These are phyloP conservation scores for Synanthedon andrenaeformis DNA, from an alignment of 2,888 invertebrate species.

Conservation along the genomic window DNA sequence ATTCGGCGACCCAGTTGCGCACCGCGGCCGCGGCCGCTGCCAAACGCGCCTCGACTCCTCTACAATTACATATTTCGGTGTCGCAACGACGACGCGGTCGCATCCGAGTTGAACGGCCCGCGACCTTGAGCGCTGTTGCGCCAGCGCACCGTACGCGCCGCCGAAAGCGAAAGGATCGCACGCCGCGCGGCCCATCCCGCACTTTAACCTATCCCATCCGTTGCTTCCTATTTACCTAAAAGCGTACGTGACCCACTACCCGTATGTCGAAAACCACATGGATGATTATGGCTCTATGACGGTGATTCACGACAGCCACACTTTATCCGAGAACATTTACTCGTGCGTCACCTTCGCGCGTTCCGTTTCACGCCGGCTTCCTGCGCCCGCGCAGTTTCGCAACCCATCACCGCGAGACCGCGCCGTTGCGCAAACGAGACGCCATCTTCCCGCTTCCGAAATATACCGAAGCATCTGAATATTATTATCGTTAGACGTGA, in stretches of 20 bases:
- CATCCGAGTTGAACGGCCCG: slow-evolving; percentile 70
- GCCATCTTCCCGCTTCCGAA: slow-evolving; percentile 38
- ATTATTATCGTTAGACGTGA: slow-evolving; percentile 28
- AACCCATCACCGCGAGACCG: slow-evolving; percentile 23
- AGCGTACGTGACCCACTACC: slow-evolving; percentile 48
- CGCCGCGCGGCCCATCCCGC: slow-evolving; percentile 27
- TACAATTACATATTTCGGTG: slow-evolving; percentile 68
- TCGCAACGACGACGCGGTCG: slow-evolving; percentile 63
- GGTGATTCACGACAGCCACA: not conserved
- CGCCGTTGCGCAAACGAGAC: slow-evolving; percentile 26
- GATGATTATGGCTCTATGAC: slow-evolving; percentile 1
- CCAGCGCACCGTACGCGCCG: slow-evolving; percentile 54
- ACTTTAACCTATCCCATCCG: slow-evolving; percentile 22
- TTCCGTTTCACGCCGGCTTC: slow-evolving; percentile 40
- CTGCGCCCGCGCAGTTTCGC: slow-evolving; percentile 36
- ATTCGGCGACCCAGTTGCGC: slow-evolving; percentile 55
- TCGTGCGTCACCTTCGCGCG: slow-evolving; percentile 43
- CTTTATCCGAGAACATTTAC: not conserved
- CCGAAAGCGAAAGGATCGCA: slow-evolving; percentile 61
- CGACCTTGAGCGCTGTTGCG: slow-evolving; percentile 62
- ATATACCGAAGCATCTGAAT: slow-evolving; percentile 30
- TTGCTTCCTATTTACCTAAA: slow-evolving; percentile 6
- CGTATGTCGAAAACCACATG: slow-evolving; percentile 11
- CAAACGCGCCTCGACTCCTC: slow-evolving; percentile 63
- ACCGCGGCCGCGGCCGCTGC: slow-evolving; percentile 53